Evolutionary conservation across 1,140 invertebrate genomes (phyloP), one percentile per base, ranked within the genome.

Genomic region (Cyclargus thomasi): DNA sequence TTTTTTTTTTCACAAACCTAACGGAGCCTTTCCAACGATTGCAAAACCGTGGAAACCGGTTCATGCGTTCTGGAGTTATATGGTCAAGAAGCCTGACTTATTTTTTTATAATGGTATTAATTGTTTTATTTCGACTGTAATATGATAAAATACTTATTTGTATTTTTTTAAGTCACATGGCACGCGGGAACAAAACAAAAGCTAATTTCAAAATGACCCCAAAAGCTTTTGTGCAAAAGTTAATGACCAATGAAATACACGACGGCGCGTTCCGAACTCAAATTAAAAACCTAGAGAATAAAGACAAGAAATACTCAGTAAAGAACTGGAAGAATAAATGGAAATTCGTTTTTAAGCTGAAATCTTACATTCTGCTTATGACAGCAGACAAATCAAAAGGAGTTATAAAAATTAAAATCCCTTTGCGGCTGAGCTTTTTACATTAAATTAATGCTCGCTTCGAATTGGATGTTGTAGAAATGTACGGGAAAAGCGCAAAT

Each of bases 321-420:
- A 47, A 14, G 14, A 47, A 14, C 39, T 47, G 39, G 39, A 35
- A 2, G n/a, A 55, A 55, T 18, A 55, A 55, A 55, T 18, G 53
- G 53, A 55, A 55, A 55, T 55, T 55, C 53, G 53, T 20, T 55
- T 29, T 55, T 55, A 55, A 55, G 53, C 18, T 55, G n/a, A 20
- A 55, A 55, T 55, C 53, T 55, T 55, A 55, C 53, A 55, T 55
- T 55, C 53, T 55, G 53, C 53, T 55, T 55, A 55, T 20, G 53
- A 55, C 53, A 55, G 53, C 53, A 20, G 53, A 17, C 53, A 55
- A 55, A 55, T 55, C 53, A 55, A 55, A 55, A 55, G 53, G 18
- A 55, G 39, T 47, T 47, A 47, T 47, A 47, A 47, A 47, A 47
- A 55, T 55, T 20, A 20, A 55, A 55, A 55, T 55, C 53, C n/a